These are phyloP conservation scores for Chlorops oryzae DNA, from an alignment of 1,140 invertebrate species.

Conservation along the genomic window DNA sequence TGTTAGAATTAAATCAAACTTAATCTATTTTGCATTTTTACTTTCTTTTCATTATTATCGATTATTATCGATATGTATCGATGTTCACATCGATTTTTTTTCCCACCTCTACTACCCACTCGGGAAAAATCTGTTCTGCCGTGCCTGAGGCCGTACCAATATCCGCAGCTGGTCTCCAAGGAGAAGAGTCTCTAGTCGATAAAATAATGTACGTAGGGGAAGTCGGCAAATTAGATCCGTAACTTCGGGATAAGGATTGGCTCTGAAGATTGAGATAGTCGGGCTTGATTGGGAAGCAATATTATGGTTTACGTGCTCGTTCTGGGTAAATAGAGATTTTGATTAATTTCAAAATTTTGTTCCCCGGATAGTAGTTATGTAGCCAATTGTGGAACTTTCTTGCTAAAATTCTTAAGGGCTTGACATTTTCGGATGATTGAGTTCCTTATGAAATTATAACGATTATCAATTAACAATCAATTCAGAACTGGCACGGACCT, in stretches of 20 bases:
- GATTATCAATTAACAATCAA: conserved; percentile 45
- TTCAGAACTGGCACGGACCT: conserved; percentile 66
- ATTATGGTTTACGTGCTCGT: conserved; percentile 15
- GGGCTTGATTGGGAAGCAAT: conserved; percentile 17
- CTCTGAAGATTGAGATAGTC: conserved; percentile 55
- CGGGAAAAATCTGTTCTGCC: no score
- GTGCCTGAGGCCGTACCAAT: conserved; percentile 32
- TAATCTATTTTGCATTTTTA: no score
- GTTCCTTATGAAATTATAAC: conserved; percentile 45
- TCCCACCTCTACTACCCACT: no score
- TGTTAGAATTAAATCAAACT: no score
- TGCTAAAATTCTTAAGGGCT: conserved; percentile 19
- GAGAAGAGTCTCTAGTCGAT: conserved; percentile 84
- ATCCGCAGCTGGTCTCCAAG: conserved; percentile 75
- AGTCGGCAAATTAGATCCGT: conserved; percentile 75
- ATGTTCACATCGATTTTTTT: no score
- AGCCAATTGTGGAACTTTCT: conserved; percentile 21
- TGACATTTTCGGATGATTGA: conserved; percentile 6
- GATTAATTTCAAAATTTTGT: conserved; percentile 32
- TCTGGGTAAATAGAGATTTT: conserved; percentile 55
- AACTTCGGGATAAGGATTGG: conserved; percentile 68
- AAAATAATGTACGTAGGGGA: conserved; percentile 85
- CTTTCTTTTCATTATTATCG: no score
- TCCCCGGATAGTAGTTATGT: conserved; percentile 39
- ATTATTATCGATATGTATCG: no score